These are phyloP conservation scores for Melinaea marsaeus DNA, from an alignment of 2,888 invertebrate species.

Conservation along the genomic window DNA sequence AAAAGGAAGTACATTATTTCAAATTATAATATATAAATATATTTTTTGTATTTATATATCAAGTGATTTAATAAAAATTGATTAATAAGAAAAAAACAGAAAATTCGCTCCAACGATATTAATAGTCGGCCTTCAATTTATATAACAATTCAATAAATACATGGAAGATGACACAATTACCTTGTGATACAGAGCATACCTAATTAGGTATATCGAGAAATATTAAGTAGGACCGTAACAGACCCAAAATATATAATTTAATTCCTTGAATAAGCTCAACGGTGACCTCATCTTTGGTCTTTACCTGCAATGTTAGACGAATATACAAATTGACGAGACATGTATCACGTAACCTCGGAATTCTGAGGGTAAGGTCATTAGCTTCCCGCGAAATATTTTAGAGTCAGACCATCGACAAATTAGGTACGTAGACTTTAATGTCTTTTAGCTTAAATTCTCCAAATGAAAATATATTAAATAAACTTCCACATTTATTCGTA, in stretches of 20 bases:
- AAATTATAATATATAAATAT: too few relatives aligned
- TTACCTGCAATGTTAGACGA: background rate
- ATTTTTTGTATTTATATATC: too few relatives aligned
- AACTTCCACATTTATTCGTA: too few relatives aligned
- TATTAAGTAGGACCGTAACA: background rate
- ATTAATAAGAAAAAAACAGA: too few relatives aligned
- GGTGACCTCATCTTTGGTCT: conserved; percentile 1
- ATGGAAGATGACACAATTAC: too few relatives aligned
- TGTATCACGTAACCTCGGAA: background rate
- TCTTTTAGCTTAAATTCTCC: too few relatives aligned
- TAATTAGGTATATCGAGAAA: background rate
- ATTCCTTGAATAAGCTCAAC: background rate
- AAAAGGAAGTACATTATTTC: too few relatives aligned
- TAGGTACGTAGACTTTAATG: background rate
- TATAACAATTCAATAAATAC: too few relatives aligned
- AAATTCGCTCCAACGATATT: too few relatives aligned
- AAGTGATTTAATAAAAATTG: too few relatives aligned
- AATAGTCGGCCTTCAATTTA: too few relatives aligned
- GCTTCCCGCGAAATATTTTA: background rate
- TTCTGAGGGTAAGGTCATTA: conserved; percentile 5
- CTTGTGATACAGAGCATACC: background rate
- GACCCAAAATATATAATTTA: background rate
- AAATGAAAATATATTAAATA: too few relatives aligned
- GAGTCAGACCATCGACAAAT: background rate
- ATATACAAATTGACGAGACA: background rate